phyloP scores from a whole-genome alignment of 2,888 invertebrate species.

The Macaria notata region DNA sequence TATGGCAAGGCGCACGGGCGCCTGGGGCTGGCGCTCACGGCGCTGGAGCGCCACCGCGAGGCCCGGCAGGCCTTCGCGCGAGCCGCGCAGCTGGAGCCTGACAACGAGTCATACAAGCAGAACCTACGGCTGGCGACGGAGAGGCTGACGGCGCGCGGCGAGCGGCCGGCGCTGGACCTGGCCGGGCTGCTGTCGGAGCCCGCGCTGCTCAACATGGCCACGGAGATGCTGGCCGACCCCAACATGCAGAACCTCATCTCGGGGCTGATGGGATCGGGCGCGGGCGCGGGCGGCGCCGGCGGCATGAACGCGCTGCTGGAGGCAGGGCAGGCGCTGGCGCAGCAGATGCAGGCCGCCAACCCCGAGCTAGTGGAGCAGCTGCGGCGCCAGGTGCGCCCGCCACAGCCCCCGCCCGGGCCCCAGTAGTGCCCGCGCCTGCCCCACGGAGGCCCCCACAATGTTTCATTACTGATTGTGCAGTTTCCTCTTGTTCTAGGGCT shows the following conservation, averaged over 20 bases:
- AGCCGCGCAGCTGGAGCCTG: conserved; percentile 95
- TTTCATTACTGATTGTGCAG: no score
- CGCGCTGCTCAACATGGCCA: conserved; percentile 91
- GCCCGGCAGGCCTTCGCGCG: conserved; percentile 93
- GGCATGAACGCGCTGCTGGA: conserved; percentile 75
- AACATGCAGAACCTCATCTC: conserved; percentile 90
- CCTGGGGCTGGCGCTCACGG: conserved; percentile 93
- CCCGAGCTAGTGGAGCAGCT: conserved; percentile 92
- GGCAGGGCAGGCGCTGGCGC: conserved; percentile 90
- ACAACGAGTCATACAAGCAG: conserved; percentile 93
- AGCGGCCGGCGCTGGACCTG: conserved; percentile 81
- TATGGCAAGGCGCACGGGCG: conserved; percentile 98
- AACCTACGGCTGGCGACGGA: conserved; percentile 93
- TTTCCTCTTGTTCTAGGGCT: no score
- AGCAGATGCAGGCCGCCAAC: conserved; percentile 91
- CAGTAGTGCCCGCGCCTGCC: conserved; percentile 35
- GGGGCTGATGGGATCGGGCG: conserved; percentile 74
- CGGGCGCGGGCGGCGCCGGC: conserved; percentile 41
- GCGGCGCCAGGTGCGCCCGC: conserved; percentile 84
- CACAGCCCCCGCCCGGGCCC: conserved; percentile 46
- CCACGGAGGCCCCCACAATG: neutral
- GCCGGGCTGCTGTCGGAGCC: conserved; percentile 90
- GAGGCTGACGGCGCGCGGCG: conserved; percentile 84
- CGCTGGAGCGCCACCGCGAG: conserved; percentile 90
- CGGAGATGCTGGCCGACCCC: conserved; percentile 92